phyloP scores from a whole-genome alignment of 35 echinoderm and acorn worm species.

The Hemicentrotus pulcherrimus region DNA sequence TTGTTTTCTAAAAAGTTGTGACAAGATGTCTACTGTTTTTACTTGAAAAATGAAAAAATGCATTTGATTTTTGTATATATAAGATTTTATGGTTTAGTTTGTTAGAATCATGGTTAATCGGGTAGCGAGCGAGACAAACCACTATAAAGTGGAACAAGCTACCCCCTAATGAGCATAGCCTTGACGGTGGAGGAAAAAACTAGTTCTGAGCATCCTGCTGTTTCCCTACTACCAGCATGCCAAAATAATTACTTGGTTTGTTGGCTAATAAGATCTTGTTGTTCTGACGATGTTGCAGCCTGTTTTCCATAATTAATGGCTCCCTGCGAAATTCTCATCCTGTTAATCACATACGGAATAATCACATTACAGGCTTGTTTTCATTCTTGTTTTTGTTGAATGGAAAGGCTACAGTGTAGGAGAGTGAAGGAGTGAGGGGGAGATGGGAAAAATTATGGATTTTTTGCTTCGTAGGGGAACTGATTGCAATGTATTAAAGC shows the following conservation, averaged over 20 bases:
- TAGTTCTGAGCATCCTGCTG: conserved; percentile 53
- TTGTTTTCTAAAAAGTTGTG: no score
- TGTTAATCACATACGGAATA: conserved; percentile 36
- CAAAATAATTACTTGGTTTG: conserved; percentile 38
- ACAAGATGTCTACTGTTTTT: no score
- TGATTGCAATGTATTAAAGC: conserved; percentile 21
- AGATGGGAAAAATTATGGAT: background rate
- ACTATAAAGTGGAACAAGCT: background rate
- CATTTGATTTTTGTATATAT: no score
- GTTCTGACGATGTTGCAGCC: conserved; percentile 40
- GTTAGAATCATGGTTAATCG: no score
- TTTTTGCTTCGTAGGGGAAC: background rate
- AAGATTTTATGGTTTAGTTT: no score
- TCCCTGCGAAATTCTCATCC: conserved; percentile 32
- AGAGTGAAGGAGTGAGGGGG: background rate
- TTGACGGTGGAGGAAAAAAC: conserved; percentile 45
- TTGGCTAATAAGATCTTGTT: conserved; percentile 44
- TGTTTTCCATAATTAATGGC: conserved; percentile 45
- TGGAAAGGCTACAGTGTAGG: background rate
- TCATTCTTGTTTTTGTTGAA: background rate
- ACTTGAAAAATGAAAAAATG: no score
- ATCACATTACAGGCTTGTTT: conserved; percentile 27
- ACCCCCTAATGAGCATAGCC: conserved; percentile 41
- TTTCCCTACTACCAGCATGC: background rate
- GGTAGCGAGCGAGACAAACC: no score